Evolutionary conservation across 2,888 invertebrate genomes (phyloP).

Genomic region (Caenorhabditis uteleia): DNA sequence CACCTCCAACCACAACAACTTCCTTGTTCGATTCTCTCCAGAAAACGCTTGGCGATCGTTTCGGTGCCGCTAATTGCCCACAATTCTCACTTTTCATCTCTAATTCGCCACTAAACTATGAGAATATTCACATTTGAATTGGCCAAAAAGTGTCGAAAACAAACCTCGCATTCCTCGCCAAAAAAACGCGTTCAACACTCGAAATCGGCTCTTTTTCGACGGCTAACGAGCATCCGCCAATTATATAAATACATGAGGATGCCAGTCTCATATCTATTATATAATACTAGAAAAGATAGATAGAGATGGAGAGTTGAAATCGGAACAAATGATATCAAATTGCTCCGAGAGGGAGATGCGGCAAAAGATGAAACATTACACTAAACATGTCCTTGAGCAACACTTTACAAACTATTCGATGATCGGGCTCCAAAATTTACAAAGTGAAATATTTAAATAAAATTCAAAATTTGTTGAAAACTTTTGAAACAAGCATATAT

Average conservation of each 20-base stretch:
- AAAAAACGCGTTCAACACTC: slow-evolving; percentile 6
- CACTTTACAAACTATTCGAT: too few relatives aligned
- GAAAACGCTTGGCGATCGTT: slow-evolving; percentile 24
- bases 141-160: neutral
- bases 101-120: too few relatives aligned
- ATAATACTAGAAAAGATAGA: too few relatives aligned
- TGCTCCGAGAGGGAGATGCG: neutral
- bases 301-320: too few relatives aligned
- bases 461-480: too few relatives aligned
- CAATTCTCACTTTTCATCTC: slow-evolving; percentile 10
- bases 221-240: slow-evolving; percentile 28
- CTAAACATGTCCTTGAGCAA: too few relatives aligned
- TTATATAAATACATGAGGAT: slow-evolving; percentile 20
- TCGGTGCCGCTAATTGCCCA: slow-evolving; percentile 7
- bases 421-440: too few relatives aligned
- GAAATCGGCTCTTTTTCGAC: slow-evolving; percentile 20
- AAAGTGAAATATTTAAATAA: too few relatives aligned
- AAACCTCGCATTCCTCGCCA: neutral
- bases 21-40: neutral
- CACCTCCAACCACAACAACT: slow-evolving; percentile 19
- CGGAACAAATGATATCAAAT: neutral
- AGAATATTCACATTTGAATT: neutral
- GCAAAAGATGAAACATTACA: too few relatives aligned
- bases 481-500: too few relatives aligned
- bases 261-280: too few relatives aligned